Percentiles rank a stretch among this genome's conserved stretches.
Conservation (phyloP, 2,113 vertebrate genomes). For the Narcine bancroftii region DNA sequence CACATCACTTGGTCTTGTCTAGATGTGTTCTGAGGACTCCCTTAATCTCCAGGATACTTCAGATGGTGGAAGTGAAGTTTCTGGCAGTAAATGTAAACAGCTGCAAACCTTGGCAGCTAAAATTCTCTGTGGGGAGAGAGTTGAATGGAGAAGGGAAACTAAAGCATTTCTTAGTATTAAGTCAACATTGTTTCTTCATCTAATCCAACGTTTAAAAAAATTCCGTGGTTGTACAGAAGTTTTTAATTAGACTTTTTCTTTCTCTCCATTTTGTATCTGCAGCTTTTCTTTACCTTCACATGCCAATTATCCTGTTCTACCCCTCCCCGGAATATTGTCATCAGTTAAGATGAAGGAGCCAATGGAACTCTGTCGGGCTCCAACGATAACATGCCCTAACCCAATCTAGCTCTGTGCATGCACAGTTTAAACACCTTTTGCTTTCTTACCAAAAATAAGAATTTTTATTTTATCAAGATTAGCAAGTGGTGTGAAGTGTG, state of each 20-base stretch:
- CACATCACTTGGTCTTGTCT: no score
- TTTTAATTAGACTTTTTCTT: background rate
- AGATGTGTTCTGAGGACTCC: background rate
- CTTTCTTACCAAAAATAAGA: background rate
- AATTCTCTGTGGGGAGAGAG: background rate
- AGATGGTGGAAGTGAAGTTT: conserved; percentile 8
- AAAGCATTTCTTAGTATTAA: background rate
- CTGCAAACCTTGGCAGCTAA: conserved; percentile 21
- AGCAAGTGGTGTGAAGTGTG: background rate
- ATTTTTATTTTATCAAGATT: background rate
- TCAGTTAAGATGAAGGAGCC: background rate
- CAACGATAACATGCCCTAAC: background rate
- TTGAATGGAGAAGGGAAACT: background rate
- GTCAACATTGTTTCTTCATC: background rate
- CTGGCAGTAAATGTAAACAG: conserved; percentile 29
- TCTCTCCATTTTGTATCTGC: background rate
- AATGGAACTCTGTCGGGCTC: background rate
- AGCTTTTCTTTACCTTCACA: background rate
- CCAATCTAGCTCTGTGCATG: background rate
- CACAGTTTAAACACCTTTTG: background rate
- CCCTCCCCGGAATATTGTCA: background rate
- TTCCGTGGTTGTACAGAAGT: background rate
- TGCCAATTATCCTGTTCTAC: background rate
- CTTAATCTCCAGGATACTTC: background rate
- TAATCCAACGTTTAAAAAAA: conserved; percentile 8